Conservation (phyloP, 2,113 vertebrate genomes). For the Pseudonaja textilis region DNA sequence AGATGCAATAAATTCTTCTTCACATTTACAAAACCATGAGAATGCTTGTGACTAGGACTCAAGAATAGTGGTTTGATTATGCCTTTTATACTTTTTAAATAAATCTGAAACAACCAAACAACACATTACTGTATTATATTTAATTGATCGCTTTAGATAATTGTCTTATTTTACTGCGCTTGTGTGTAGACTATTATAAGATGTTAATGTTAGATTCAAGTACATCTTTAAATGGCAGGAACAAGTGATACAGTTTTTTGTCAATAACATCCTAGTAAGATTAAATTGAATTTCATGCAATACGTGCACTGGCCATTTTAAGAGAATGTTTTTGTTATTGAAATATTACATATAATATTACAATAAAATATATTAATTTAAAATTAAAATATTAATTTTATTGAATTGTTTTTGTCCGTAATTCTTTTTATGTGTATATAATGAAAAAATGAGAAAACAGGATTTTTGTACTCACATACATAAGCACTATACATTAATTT, state of each 20-base stretch:
- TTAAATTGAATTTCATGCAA: slow-evolving; percentile 37
- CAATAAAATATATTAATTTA: no score
- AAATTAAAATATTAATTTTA: slow-evolving; percentile 37
- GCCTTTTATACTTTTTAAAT: slow-evolving; percentile 59
- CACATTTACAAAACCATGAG: slow-evolving; percentile 66
- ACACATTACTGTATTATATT: slow-evolving; percentile 59
- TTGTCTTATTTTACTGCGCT: not conserved
- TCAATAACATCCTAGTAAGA: slow-evolving; percentile 35
- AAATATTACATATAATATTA: slow-evolving; percentile 34
- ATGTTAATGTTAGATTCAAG: slow-evolving; percentile 44
- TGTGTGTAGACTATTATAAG: slow-evolving; percentile 30
- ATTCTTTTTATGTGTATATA: slow-evolving; percentile 56
- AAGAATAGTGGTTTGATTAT: slow-evolving; percentile 41
- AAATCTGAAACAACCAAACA: slow-evolving; percentile 18
- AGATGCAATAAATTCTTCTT: slow-evolving; percentile 68
- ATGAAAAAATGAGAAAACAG: slow-evolving; percentile 57
- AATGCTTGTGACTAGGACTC: slow-evolving; percentile 64
- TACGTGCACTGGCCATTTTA: slow-evolving; percentile 15
- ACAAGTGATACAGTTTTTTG: slow-evolving; percentile 24
- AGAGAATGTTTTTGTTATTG: slow-evolving; percentile 42
- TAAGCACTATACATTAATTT: slow-evolving; percentile 64
- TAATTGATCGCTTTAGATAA: slow-evolving; percentile 53
- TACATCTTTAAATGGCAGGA: slow-evolving; percentile 35
- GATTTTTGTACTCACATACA: slow-evolving; percentile 52
- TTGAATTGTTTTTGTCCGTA: slow-evolving; percentile 47